These are phyloP conservation scores for Drosophila recens DNA, from an alignment of 2,888 invertebrate species.

Conservation along the genomic window DNA sequence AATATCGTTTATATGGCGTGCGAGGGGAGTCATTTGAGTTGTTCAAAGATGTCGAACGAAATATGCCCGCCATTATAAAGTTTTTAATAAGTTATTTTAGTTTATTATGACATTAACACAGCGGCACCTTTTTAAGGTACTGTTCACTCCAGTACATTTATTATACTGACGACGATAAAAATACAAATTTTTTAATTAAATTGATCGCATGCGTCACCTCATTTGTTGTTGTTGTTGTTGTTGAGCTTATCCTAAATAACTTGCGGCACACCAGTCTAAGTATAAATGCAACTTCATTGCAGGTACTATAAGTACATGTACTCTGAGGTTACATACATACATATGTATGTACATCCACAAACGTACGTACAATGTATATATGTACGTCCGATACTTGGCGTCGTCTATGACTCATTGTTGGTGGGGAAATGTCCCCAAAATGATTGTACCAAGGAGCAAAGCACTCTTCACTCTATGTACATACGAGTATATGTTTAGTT, in stretches of 20 bases:
- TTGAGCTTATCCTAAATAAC: constrained; percentile 69
- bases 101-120: constrained; percentile 50
- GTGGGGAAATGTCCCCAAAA: constrained; percentile 53
- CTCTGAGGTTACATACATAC: constrained; percentile 34
- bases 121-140: constrained; percentile 14
- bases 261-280: constrained; percentile 54
- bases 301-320: constrained; percentile 39
- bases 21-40: constrained; percentile 66
- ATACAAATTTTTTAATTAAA: constrained; percentile 41
- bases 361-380: neutral
- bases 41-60: constrained; percentile 78
- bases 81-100: neutral
- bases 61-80: constrained; percentile 83
- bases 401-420: constrained; percentile 51
- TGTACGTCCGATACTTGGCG: constrained; percentile 13
- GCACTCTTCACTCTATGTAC: constrained; percentile 13
- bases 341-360: constrained; percentile 1
- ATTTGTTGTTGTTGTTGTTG: constrained; percentile 35
- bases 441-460: constrained; percentile 44
- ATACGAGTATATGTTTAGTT: constrained; percentile 6
- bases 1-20: constrained; percentile 81
- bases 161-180: constrained; percentile 39
- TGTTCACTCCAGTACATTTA: constrained; percentile 52
- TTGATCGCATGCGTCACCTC: constrained; percentile 64
- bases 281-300: constrained; percentile 61